These are phyloP conservation scores for Gorsachius magnificus DNA, from an alignment of 2,797 vertebrate genomes.

Conservation along the genomic window DNA sequence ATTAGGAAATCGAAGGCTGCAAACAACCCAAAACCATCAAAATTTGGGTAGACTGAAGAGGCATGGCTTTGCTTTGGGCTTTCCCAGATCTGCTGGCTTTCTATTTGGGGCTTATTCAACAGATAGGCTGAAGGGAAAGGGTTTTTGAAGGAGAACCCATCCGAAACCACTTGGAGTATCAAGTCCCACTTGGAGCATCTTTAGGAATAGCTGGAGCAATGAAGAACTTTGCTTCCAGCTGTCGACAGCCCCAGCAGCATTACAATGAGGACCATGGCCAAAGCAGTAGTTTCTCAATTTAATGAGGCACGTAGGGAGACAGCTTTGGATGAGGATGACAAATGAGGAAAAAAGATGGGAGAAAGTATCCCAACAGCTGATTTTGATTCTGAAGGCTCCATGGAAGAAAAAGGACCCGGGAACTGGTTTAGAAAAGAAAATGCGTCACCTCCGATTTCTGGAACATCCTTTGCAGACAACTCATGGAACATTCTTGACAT, in stretches of 20 bases:
- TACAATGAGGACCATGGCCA: not conserved
- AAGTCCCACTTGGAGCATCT: not conserved
- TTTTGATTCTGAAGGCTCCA: not conserved
- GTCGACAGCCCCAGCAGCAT: rapidly evolving
- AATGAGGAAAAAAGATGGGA: not conserved
- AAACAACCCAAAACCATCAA: not conserved
- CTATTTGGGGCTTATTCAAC: not conserved
- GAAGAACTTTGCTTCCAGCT: not conserved
- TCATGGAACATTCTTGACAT: conserved; percentile 26
- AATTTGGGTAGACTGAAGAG: not conserved
- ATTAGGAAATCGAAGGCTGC: not conserved
- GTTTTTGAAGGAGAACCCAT: not conserved
- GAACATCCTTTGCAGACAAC: not conserved
- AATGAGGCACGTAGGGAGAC: not conserved
- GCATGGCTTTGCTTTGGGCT: not conserved
- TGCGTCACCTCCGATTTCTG: not conserved
- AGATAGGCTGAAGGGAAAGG: not conserved
- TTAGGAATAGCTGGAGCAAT: not conserved
- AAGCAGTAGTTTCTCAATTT: not conserved
- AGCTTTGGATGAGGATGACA: not conserved
- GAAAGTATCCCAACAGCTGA: not conserved
- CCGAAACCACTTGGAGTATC: not conserved
- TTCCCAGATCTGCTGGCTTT: not conserved
- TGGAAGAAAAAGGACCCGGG: rapidly evolving
- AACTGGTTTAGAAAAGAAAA: not conserved